These are phyloP conservation scores for Falco rusticolus DNA, from an alignment of 2,797 vertebrate species.

Conservation along the genomic window DNA sequence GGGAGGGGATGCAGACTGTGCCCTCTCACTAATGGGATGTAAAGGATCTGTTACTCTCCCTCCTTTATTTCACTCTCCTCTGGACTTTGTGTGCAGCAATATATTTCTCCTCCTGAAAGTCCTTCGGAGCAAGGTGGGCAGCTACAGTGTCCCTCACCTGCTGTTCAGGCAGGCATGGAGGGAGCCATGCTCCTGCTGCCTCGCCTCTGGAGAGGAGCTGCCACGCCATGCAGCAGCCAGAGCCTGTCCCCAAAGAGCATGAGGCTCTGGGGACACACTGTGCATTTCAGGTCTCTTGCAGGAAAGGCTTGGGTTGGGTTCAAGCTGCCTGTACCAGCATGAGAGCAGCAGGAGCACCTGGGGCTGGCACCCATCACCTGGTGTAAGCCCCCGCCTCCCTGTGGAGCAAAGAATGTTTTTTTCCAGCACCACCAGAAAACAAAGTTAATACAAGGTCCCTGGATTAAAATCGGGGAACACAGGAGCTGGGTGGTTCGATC, in stretches of 20 bases:
- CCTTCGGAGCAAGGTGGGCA: neutral
- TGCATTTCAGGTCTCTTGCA: neutral
- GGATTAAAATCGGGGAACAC: neutral
- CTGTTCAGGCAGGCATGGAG: neutral
- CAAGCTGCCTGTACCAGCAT: neutral
- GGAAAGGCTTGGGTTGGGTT: neutral
- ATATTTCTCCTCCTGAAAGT: neutral
- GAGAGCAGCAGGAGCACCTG: neutral
- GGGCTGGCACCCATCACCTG: neutral
- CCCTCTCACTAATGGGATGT: neutral
- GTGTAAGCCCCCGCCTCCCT: neutral
- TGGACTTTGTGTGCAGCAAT: neutral
- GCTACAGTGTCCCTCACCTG: neutral
- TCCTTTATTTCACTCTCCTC: neutral
- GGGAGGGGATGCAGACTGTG: neutral
- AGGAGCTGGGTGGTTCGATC: neutral
- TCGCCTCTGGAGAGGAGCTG: neutral
- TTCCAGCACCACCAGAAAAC: neutral
- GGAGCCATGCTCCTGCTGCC: neutral
- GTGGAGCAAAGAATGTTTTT: accelerated
- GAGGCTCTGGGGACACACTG: neutral
- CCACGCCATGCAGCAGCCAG: neutral
- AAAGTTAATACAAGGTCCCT: neutral
- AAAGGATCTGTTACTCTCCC: conserved; percentile 7
- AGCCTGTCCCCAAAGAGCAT: neutral